Conservation (phyloP, 2,113 vertebrate genomes). For the Lanius ludovicianus region DNA sequence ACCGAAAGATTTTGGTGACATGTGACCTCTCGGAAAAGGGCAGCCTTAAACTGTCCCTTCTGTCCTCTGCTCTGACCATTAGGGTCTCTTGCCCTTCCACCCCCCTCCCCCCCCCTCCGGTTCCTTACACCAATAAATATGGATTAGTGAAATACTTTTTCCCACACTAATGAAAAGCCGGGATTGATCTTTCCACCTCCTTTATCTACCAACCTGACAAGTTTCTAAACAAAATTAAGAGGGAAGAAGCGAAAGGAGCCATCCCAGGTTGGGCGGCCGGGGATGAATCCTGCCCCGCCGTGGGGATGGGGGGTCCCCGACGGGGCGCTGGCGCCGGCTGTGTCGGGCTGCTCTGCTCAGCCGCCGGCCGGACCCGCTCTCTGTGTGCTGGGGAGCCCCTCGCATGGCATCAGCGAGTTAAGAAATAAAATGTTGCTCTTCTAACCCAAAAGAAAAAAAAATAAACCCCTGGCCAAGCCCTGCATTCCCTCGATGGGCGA, state of each 20-base stretch:
- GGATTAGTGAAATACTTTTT: conserved; percentile 83
- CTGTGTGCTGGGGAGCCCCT: neutral
- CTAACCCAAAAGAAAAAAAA: neutral
- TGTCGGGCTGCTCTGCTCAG: neutral
- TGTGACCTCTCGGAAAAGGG: conserved; percentile 72
- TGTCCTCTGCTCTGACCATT: conserved; percentile 66
- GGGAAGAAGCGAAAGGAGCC: conserved; percentile 68
- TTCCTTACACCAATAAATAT: conserved; percentile 83
- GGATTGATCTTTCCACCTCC: conserved; percentile 79
- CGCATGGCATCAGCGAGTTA: neutral
- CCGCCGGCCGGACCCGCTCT: neutral
- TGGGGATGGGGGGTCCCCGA: neutral
- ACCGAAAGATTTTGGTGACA: conserved; percentile 82
- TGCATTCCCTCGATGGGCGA: fast-evolving
- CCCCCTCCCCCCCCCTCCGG: neutral
- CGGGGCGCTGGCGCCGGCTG: conserved; percentile 19
- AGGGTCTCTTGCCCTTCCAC: conserved; percentile 20
- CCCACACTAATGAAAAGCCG: conserved; percentile 79
- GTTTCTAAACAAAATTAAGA: conserved; percentile 69
- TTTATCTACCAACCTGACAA: conserved; percentile 80
- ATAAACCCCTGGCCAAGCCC: neutral
- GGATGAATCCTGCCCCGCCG: neutral
- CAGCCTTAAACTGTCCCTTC: conserved; percentile 74
- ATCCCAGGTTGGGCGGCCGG: conserved; percentile 25
- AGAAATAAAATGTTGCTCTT: neutral